These are phyloP conservation scores for Gonatopus flavifemur DNA, from an alignment of 1,140 invertebrate genomes.

Conservation along the genomic window DNA sequence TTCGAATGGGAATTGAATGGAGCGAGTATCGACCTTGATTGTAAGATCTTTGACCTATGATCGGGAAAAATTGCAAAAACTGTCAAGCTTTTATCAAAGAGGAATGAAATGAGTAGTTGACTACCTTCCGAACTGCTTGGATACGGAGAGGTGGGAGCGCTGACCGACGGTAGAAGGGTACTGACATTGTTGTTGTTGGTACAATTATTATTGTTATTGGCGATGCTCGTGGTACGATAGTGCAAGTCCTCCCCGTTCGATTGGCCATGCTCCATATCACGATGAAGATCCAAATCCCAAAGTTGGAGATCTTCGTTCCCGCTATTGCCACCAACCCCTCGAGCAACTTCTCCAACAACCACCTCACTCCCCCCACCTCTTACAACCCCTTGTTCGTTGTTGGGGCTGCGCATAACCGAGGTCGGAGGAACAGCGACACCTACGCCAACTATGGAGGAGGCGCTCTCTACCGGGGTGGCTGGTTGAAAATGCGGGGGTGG, in stretches of 20 bases:
- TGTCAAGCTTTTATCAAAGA: too few species aligned
- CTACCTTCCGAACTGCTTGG: constrained; percentile 45
- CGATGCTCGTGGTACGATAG: constrained; percentile 23
- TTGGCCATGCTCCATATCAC: constrained; percentile 33
- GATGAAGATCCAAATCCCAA: constrained; percentile 71
- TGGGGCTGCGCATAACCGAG: too few species aligned
- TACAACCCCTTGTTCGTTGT: too few species aligned
- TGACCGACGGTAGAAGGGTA: constrained; percentile 12
- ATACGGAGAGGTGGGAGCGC: constrained; percentile 41
- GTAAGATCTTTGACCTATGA: too few species aligned
- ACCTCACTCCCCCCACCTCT: too few species aligned
- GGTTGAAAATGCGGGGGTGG: constrained; percentile 55
- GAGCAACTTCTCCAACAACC: too few species aligned
- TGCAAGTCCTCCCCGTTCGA: constrained; percentile 19
- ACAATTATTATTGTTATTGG: constrained; percentile 18
- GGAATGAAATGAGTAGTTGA: background rate
- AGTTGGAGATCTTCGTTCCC: constrained; percentile 77
- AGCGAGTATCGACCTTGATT: too few species aligned
- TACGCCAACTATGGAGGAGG: background rate
- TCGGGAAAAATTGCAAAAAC: too few species aligned
- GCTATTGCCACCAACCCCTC: too few species aligned
- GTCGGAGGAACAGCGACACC: too few species aligned
- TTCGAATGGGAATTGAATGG: too few species aligned
- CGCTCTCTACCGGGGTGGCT: constrained; percentile 67
- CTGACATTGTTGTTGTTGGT: background rate